These are phyloP conservation scores for Pterois miles DNA, from an alignment of 2,797 vertebrate genomes.

Conservation along the genomic window DNA sequence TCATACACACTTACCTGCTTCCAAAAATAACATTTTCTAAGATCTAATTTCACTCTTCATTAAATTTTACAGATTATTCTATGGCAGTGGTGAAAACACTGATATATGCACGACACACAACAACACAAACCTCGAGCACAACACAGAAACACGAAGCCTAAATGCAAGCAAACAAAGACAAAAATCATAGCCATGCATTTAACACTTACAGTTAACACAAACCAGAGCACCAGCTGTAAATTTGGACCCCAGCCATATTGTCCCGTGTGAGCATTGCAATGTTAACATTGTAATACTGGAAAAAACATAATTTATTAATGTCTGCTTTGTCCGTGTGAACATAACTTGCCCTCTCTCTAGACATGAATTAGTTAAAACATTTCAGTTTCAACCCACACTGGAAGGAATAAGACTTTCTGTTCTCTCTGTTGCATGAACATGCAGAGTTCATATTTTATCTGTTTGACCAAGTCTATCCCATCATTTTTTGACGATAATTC, in stretches of 20 bases:
- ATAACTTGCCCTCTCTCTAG: not conserved
- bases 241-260: constrained; percentile 72
- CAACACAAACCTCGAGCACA: constrained; percentile 48
- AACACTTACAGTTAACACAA: constrained; percentile 38
- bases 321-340: not conserved
- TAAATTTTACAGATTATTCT: not conserved
- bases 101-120: constrained; percentile 39
- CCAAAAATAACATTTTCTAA: constrained; percentile 14
- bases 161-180: constrained; percentile 34
- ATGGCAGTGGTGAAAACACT: constrained; percentile 47
- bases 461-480: constrained; percentile 9
- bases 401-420: constrained; percentile 47
- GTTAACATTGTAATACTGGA: not conserved
- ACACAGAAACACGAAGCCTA: constrained; percentile 43
- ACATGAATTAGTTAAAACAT: constrained; percentile 16
- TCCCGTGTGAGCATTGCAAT: constrained; percentile 69
- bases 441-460: constrained; percentile 50
- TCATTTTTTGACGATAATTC: constrained; percentile 41
- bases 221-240: constrained; percentile 41
- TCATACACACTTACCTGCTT: constrained; percentile 62
- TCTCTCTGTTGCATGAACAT: constrained; percentile 59
- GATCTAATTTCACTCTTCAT: constrained; percentile 13
- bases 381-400: constrained; percentile 7
- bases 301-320: not conserved
- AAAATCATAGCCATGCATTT: constrained; percentile 66